Evolutionary conservation across 2,113 vertebrate genomes (phyloP), one percentile per base, ranked within the genome.

Genomic region (Artemisiospiza belli): DNA sequence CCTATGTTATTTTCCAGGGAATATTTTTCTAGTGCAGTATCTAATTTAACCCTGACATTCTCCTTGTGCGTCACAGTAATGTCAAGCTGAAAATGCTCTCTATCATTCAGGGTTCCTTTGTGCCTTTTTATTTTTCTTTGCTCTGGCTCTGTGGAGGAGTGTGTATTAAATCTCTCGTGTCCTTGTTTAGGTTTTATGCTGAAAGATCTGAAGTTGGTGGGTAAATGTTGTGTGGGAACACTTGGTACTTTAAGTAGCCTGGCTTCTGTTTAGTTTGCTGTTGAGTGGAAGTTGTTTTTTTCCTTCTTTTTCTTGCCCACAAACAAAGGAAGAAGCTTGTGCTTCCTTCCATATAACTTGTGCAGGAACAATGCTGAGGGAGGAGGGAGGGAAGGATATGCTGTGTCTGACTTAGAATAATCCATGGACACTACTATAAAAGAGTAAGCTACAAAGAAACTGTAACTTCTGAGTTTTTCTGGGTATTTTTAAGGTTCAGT

Each of bases 301-400:
- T 91, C 84, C 84, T 69, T 54, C 79, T 93, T 94, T 93, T 83
- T 94, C 93, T 94, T 73, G 54, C 92, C 97, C 96, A 98, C 97
- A 98, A 97, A 98, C 97, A 97, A 95, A 98, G 97, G 94, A 98
- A 98, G 96, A 87, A 91, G 91, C 87, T 52, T 4, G n/a, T 57
- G 88, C 91, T 97, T 98, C 95, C 94, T 97, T 96, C 75, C 37
- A 10, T 96, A 90, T 95, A 85, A n/a, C 89, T 97, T 95, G 64
- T 70, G 52, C 15, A 43, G 91, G 90, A 95, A 96, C 95, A 94
- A 37, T 16, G 28, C 91, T 81, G 92, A 89, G 78, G 72, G 52
- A 90, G 72, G 80, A 94, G 72, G 78, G 89, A 89, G 91, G 93
- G 84, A 94, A 94, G 75, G 63, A 78, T 94, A 54, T 23, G 84